Base-by-base conservation (phyloP, 2,113 vertebrate genomes). In the Calcarius ornatus region DNA sequence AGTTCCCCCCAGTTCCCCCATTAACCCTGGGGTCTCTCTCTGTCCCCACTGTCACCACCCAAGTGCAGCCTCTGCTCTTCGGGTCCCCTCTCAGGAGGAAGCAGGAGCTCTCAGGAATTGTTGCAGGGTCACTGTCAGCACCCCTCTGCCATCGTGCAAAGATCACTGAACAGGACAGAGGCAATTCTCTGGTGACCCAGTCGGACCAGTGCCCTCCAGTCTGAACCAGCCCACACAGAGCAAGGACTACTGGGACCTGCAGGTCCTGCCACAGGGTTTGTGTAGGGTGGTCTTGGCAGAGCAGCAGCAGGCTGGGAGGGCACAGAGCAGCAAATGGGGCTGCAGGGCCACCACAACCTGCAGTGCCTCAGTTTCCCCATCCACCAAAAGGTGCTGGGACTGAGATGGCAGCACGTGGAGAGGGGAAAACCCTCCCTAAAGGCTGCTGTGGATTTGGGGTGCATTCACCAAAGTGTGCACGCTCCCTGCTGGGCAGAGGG, bases 11-110 rank as follows among this genome's bases (percentile, higher is more conserved):
- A 59, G 65, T 11, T 50, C 33, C 35, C 47, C 28, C 75, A 15
- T 17, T 23, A 70, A 68, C 1, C 3, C 14, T 0, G 0, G 13
- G 31, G 59, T 53, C 37, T 30, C 43, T 24, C 63, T 53, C 43
- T 72, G 71, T 56, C 48, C 54, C 81, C 60, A 5, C 37, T 24
- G 45, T 15, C 7, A 4, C 38, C 43, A 23, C 1, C 43, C 21
- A 18, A 47, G 68, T 35, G 24, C 72, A 56, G 40, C 70, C 57
- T 30, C 77, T 2, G 6, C 5, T 40, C 24, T 21, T 28, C 8
- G 19, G 28, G 25, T 18, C 28, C 7, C 42, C 30, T 43, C 59
- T 28, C 2, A 1, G 40, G 77, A 57, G 30, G n/a, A 59, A 76
- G 61, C 1, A 1, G 56, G 21, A 71, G 33, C 43, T 54, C 42